Evolutionary conservation across 2,888 invertebrate genomes (phyloP), one percentile per base, ranked within the genome.

Genomic region (Tetragonisca angustula): DNA sequence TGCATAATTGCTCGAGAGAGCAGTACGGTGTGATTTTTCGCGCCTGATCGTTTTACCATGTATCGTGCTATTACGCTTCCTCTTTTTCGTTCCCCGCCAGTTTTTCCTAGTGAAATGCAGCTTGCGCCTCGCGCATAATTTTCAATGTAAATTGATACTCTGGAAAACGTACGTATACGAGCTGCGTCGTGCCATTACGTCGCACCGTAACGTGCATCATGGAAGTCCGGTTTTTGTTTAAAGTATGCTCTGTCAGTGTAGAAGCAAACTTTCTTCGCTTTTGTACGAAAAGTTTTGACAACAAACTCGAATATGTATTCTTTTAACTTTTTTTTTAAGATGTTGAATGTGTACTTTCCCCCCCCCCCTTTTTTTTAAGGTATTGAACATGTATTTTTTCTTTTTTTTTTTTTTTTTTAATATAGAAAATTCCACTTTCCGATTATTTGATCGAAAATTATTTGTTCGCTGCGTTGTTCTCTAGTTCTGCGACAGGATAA

Each of bases 1-100:
- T 86, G 80, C 82, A 85, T 86, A 85, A 86, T 86, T 82, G 62
- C 43, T 9, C 43, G 43, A 11, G 43, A 36, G 24, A 67, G 54
- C 59, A 32, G 71, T 67, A 32, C 43, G 32, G 62, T 50, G 50
- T n/a, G 54, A 78, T 71, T 78, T 78, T 76, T 79, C 71, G 24
- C 49, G 17, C 78, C 15, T n/a, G 21, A 0, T 59, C 61, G n/a
- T 67, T 64, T 70, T 65, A 36, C n/a, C 61, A 65, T 5, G 61
- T 61, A 27, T 43, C n/a, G 11, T 24, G 43, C 36, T 9, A 68
- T 78, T 59, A 36, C 67, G 17, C 11, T 32, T 59, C 27, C 4
- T 27, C 13, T 4, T 24, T 19, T 56, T 19, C 5, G 17, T 19
- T 36, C 36, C 4, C 9, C n/a, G 4, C n/a, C 11, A 1, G 17